Evolutionary conservation across 2,113 vertebrate species (phyloP), one percentile per base, ranked within the genome.

Genomic region (Emydocephalus ijimae): DNA sequence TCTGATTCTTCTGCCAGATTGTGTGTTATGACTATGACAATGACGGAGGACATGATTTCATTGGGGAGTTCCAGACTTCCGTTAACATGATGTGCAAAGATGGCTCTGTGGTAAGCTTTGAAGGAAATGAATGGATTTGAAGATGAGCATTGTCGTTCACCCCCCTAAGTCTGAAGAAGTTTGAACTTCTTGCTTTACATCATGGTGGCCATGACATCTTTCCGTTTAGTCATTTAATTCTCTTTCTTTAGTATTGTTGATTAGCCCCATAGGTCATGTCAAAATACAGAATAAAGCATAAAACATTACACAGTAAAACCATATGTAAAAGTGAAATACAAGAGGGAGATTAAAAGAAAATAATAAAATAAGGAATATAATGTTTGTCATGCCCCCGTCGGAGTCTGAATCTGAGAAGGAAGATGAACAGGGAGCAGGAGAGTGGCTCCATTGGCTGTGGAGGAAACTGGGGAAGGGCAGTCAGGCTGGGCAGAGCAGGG

Each of bases 31-130:
- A 99, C 97, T 99, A 99, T 0, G 99, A 99, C 95, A 99, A 98
- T 0, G 99, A 99, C 0, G 99, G 99, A 10, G 98, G 99, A 85
- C 99, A 99, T 0, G 99, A 99, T 96, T 99, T 99, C 97, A 99
- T 99, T 0, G 99, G 99, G 85, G 99, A 99, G 96, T 98, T 99
- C 95, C 98, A 98, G 97, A 99, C 98, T 88, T 98, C 98, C 0
- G 99, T 98, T 69, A 93, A 98, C 87, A 99, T 97, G 98, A 98
- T 99, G 98, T 98, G 98, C 4, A 98, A 98, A n/a, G 98, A 98
- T 86, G 97, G 98, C 2, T 93, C 96, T 93, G 98, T 98, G 95
- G 99, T 99, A 92, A 97, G 97, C 95, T 87, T 87, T 0, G 0
- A 1, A 50, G 0, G 0, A 0, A 0, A 34, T 12, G 2, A 4